Conservation (phyloP, 1,140 invertebrate genomes). For the Ceratosolen solmsi region DNA sequence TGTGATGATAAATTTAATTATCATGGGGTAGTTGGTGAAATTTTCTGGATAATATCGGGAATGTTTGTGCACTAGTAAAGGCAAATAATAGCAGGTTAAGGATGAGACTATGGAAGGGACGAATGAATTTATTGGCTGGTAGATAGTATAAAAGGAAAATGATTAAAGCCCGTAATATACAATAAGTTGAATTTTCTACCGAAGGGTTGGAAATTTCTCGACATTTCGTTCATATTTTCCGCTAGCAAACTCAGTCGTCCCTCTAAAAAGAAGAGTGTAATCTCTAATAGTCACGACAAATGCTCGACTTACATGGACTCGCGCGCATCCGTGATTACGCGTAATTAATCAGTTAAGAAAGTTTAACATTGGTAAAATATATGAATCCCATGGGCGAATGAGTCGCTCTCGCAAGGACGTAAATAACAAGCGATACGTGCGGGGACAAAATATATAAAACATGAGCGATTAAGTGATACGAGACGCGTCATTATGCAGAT, state of each 20-base stretch:
- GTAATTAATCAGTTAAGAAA: constrained; percentile 2
- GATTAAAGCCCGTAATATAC: too few relatives aligned
- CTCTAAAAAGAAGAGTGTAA: background rate
- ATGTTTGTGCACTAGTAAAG: too few relatives aligned
- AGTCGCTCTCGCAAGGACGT: background rate
- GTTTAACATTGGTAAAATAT: background rate
- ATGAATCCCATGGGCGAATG: background rate
- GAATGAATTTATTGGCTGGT: too few relatives aligned
- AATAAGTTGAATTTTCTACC: too few relatives aligned
- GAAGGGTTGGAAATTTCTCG: background rate
- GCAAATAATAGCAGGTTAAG: too few relatives aligned
- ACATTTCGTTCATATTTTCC: background rate
- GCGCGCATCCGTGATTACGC: background rate
- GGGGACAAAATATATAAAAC: constrained; percentile 22
- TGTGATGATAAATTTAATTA: too few relatives aligned
- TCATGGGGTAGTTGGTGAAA: too few relatives aligned
- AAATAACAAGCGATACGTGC: background rate
- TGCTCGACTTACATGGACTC: background rate
- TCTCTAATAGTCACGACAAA: background rate
- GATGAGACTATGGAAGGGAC: too few relatives aligned
- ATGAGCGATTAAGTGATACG: background rate
- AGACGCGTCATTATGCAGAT: constrained; percentile 34
- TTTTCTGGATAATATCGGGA: too few relatives aligned
- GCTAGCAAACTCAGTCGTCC: background rate
- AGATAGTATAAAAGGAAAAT: too few relatives aligned